Evolutionary conservation across 2,113 vertebrate genomes (phyloP), one percentile per base, ranked within the genome.

Genomic region (Brachionichthys hirsutus): DNA sequence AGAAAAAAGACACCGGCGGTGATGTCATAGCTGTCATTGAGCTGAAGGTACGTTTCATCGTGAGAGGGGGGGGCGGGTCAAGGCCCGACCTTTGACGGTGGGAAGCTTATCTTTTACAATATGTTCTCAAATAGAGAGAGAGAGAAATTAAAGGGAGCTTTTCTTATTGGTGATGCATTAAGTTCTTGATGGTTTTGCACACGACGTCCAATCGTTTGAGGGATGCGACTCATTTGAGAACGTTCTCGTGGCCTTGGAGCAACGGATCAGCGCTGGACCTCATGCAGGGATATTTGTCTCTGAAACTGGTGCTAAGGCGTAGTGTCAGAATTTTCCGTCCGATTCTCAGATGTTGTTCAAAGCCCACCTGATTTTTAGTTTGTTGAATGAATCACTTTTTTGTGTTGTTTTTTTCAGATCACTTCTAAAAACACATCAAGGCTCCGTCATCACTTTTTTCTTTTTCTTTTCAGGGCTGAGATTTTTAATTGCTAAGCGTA

Each of bases 201-300:
- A 86, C 70, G 61, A 57, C 30, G 73, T 85, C 66, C 66, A 82
- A 67, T 73, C 88, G 81, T 85, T 80, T 84, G 81, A 78, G 80
- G 85, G 87, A 85, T 90, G 87, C 85, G 86, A 85, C 79, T 88
- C 44, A 75, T 83, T 87, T 68, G 66, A 78, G 83, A 86, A 81
- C 57, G 77, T 89, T 74, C 77, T 79, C 67, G 85, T 89, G 88
- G 87, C 85, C 85, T 90, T 90, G 72, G 78, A 87, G 84, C 84
- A 87, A 84, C 74, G 73, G 62, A 84, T 80, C 76, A 85, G 80
- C 75, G 79, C 70, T 75, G 84, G 87, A 86, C 84, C 85, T 87
- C 80, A 64, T 11, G 49, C 72, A 82, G 79, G 66, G 79, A 82
- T 70, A 30, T 59, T 49, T 54, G 42, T 52, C 73, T 60, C 82